Base-by-base conservation (phyloP, 2,113 vertebrate species). In the Dromaius novaehollandiae region DNA sequence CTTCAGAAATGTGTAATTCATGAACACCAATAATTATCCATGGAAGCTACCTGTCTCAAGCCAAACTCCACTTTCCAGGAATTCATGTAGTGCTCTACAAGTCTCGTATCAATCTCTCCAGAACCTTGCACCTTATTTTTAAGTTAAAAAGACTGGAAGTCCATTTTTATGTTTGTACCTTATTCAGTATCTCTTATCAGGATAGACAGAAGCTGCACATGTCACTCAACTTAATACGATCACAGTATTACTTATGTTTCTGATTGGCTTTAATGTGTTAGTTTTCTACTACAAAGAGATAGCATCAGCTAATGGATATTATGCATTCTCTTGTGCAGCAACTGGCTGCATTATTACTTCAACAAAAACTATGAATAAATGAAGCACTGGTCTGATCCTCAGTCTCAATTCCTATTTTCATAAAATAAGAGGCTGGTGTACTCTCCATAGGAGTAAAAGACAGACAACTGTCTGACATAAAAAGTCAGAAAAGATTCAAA, bases 121-220 rank as follows among this genome's bases (percentile, higher is more conserved):
- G 84, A 97, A 93, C 20, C 89, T 86, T 95, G 68, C 93, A 97
- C 93, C 95, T 96, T 88, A 94, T 58, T 95, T 95, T 93, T 93
- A 95, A 93, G 90, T n/a, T 93, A 96, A 94, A 95, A 55, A 40
- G 26, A 42, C 17, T 40, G 26, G 40, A 11, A 92, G 91, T 97
- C 93, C 91, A 89, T 96, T 97, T 94, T 95, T 92, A 96, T 94
- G 94, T 90, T 96, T 94, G 78, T 94, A 53, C 76, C 88, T 89
- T 94, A 70, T 89, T 61, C 81, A 74, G 78, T 63, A 94, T 60
- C 81, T 95, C 65, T 95, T 90, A 84, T 82, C 92, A 89, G 40
- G 84, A 87, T 81, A 86, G 82, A 73, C 88, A 94, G 80, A 86
- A 97, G 82, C 77, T 88, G 44, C 56, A 81, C 74, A 71, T 85